Conservation (phyloP, 2,797 vertebrate species). For the Pangasius larnaudii region DNA sequence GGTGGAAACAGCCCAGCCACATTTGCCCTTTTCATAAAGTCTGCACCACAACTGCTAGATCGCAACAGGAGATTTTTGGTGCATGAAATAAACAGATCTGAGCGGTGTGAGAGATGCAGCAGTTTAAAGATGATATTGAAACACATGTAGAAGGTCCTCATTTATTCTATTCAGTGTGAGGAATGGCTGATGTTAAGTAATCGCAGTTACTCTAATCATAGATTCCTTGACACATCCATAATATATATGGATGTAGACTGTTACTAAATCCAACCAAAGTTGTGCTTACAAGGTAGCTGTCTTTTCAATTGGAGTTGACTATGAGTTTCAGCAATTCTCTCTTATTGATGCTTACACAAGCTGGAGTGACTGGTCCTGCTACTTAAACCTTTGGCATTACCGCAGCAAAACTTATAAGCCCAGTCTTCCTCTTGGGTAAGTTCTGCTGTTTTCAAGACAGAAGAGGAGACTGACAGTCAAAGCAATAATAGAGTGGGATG, state of each 20-base stretch:
- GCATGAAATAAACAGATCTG: slow-evolving; percentile 24
- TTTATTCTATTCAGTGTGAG: not conserved
- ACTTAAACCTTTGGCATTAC: slow-evolving; percentile 39
- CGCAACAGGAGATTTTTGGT: slow-evolving; percentile 4
- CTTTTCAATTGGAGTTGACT: slow-evolving; percentile 21
- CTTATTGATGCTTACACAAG: slow-evolving; percentile 30
- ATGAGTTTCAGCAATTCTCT: slow-evolving; percentile 31
- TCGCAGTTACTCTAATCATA: not conserved
- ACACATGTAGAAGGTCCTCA: not conserved
- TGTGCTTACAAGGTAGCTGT: not conserved
- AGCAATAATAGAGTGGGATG: not conserved
- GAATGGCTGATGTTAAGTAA: not conserved
- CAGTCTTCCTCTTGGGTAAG: slow-evolving; percentile 16
- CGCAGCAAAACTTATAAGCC: slow-evolving; percentile 39
- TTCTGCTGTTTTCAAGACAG: not conserved
- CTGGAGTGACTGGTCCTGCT: slow-evolving; percentile 5
- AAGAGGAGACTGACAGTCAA: not conserved
- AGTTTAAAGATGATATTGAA: not conserved
- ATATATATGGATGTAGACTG: not conserved
- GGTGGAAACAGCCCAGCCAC: slow-evolving; percentile 54
- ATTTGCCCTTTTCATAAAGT: slow-evolving; percentile 62
- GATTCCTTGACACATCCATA: not conserved
- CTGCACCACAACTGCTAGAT: slow-evolving; percentile 23
- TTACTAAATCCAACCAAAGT: not conserved
- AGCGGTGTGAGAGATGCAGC: not conserved